Base-by-base conservation (phyloP, 2,797 vertebrate genomes). In the Pitangus sulphuratus region DNA sequence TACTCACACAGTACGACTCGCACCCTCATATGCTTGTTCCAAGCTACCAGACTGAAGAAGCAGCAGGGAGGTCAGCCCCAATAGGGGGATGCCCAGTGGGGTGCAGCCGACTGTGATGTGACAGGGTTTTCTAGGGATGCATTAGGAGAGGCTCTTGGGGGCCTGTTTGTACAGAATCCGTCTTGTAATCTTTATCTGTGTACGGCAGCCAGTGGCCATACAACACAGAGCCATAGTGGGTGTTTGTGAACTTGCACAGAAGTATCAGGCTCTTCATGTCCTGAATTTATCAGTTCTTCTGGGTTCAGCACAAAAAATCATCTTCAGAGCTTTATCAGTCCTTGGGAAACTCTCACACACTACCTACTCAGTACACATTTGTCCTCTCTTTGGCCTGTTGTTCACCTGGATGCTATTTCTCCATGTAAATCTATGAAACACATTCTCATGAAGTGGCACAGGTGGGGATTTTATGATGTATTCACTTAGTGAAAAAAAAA, bases 51-150 rank as follows among this genome's bases (percentile, higher is more conserved):
- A 7, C 19, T 24, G n/a, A 62, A n/a, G 47, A 19, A 69, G 16
- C 4, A 54, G 13, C 12, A 53, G 26, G 19, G 13, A 61, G 4
- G 25, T 47, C 33, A 66, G 24, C 13, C 39, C 17, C 15, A 19
- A 0, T 1, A 5, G 51, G 5, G 6, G 30, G 25, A 22, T 53
- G 7, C 51, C 7, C 35, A 5, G 4, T 64, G 22, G 20, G 15
- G 9, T 13, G 33, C 15, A 11, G 5, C 24, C 78, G 33, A 1
- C 13, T 68, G 20, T 61, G 24, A 8, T 11, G 21, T 19, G 7
- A 19, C 54, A 78, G 25, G 4, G 20, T 3, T 39, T 62, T 66
- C 39, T 22, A 26, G n/a, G 51, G 14, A 83, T 12, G 8, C 28
- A 18, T 40, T 15, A 30, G 19, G 16, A 75, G 35, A 53, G 16